These are phyloP conservation scores for Amphiprion percula DNA, from an alignment of 2,113 vertebrate species.

Conservation along the genomic window DNA sequence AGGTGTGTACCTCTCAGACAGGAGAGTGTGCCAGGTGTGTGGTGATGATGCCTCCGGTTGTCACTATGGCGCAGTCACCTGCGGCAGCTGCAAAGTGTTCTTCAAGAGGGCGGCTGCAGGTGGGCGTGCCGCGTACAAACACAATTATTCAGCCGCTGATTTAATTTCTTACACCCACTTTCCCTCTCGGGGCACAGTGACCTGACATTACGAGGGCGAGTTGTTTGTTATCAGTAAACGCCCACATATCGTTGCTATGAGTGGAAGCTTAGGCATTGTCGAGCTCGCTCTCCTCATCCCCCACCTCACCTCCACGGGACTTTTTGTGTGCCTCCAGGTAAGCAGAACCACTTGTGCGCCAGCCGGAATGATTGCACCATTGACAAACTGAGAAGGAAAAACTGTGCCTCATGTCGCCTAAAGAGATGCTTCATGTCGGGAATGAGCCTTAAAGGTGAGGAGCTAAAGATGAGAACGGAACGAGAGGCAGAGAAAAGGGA, in stretches of 20 bases:
- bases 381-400: constrained; percentile 95
- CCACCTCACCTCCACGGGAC: background rate
- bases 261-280: constrained; percentile 34
- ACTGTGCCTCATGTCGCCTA: constrained; percentile 94
- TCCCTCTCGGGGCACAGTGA: constrained; percentile 62
- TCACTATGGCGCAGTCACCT: constrained; percentile 94
- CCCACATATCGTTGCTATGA: constrained; percentile 69
- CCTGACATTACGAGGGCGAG: constrained; percentile 59
- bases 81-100: constrained; percentile 98
- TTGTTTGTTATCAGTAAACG: constrained; percentile 68
- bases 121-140: constrained; percentile 44
- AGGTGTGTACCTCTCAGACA: constrained; percentile 90
- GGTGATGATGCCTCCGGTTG: constrained; percentile 91
- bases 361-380: constrained; percentile 99
- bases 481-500: background rate
- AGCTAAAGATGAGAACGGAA: background rate
- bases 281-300: constrained; percentile 31
- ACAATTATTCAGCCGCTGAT: constrained; percentile 35
- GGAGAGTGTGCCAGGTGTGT: constrained; percentile 94
- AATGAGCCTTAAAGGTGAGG: constrained; percentile 96
- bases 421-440: constrained; percentile 96
- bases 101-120: constrained; percentile 84
- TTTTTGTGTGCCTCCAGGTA: constrained; percentile 84
- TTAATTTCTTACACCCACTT: constrained; percentile 74
- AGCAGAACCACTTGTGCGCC: constrained; percentile 98